phyloP scores from a whole-genome alignment of 2,113 vertebrate species.

The Oryzias javanicus region DNA sequence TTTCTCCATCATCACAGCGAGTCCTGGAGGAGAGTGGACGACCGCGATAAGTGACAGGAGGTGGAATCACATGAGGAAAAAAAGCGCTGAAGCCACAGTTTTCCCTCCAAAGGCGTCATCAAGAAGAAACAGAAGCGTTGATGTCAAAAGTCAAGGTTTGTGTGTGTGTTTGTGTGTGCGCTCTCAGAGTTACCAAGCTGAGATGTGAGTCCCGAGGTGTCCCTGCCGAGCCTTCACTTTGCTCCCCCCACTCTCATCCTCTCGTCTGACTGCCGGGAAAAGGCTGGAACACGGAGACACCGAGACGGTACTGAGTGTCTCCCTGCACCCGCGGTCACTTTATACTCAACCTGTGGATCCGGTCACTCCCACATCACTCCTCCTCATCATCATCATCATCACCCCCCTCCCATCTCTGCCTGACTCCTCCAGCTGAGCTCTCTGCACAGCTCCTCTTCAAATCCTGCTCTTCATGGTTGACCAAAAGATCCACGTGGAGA shows the following conservation, averaged over 20 bases:
- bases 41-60: constrained; percentile 47
- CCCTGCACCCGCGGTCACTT: constrained; percentile 45
- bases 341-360: constrained; percentile 58
- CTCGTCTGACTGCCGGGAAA: constrained; percentile 25
- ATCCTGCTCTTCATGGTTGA: no score
- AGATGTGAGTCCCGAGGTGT: constrained; percentile 14
- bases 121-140: constrained; percentile 10
- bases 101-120: constrained; percentile 27
- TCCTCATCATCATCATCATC: constrained; percentile 16
- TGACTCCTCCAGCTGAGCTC: no score
- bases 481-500: no score
- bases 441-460: no score
- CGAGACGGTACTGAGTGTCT: constrained; percentile 22
- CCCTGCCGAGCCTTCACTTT: constrained; percentile 26
- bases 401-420: not conserved
- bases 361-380: constrained; percentile 61
- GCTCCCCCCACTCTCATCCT: constrained; percentile 32
- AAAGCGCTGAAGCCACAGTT: constrained; percentile 57
- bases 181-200: constrained; percentile 33
- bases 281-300: constrained; percentile 18
- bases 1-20: constrained; percentile 80
- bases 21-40: constrained; percentile 46
- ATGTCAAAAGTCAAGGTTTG: constrained; percentile 1
- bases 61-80: constrained; percentile 57
- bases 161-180: not conserved